phyloP scores from a whole-genome alignment of 2,797 vertebrate species.

The Semaprochilodus insignis region DNA sequence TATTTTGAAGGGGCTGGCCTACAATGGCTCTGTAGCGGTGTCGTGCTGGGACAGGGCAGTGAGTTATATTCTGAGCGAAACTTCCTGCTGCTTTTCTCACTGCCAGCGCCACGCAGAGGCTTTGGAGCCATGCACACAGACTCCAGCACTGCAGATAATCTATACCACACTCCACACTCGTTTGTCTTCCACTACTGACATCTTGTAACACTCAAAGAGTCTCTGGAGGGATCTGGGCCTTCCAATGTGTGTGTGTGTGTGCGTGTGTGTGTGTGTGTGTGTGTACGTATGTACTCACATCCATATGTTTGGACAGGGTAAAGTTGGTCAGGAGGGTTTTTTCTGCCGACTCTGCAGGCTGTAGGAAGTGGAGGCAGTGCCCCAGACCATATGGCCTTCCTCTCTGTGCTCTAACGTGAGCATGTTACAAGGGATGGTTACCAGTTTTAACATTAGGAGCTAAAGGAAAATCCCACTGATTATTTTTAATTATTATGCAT shows the following conservation, averaged over 20 bases:
- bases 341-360: slow-evolving; percentile 70
- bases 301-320: slow-evolving; percentile 65
- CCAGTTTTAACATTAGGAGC: no score
- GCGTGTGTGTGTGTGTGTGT: slow-evolving; percentile 34
- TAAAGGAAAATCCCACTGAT: no score
- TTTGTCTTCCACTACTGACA: slow-evolving; percentile 77
- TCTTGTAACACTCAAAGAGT: slow-evolving; percentile 67
- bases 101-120: not conserved
- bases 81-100: not conserved
- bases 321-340: slow-evolving; percentile 53
- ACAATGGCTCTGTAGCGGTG: not conserved
- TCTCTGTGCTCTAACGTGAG: slow-evolving; percentile 34
- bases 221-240: slow-evolving; percentile 25
- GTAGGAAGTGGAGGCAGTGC: slow-evolving; percentile 39
- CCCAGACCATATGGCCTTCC: slow-evolving; percentile 70
- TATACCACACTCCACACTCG: slow-evolving; percentile 69
- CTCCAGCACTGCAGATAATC: slow-evolving; percentile 65
- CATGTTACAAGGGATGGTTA: not conserved
- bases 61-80: not conserved
- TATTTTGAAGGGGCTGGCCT: not conserved
- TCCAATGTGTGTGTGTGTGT: slow-evolving; percentile 28
- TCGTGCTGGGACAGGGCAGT: not conserved
- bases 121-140: not conserved
- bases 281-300: slow-evolving; percentile 48
- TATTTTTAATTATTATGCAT: no score